phyloP scores from a whole-genome alignment of 2,113 vertebrate genomes.

The Maccullochella peelii region DNA sequence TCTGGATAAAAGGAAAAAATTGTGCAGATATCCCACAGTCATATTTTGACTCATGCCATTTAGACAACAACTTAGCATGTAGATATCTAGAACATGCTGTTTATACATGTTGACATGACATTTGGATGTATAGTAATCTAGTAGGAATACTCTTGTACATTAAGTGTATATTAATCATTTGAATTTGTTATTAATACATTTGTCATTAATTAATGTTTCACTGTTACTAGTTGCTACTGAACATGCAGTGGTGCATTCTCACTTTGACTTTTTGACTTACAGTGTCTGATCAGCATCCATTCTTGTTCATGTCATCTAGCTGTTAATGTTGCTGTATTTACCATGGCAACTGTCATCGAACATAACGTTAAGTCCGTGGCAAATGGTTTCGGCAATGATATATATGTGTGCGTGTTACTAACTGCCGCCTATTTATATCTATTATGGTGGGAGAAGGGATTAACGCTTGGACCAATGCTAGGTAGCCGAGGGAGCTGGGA shows the following conservation, averaged over 20 bases:
- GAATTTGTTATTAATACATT: no score
- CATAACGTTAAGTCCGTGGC: neutral
- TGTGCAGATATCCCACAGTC: neutral
- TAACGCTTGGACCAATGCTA: neutral
- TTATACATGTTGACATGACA: neutral
- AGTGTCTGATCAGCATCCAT: slow-evolving; percentile 4
- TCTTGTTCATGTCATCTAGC: neutral
- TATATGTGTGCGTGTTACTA: no score
- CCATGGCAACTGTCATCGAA: neutral
- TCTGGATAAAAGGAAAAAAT: no score
- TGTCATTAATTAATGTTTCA: no score
- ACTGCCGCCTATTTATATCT: neutral
- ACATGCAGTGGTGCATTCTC: neutral
- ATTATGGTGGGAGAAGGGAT: neutral
- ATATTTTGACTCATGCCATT: neutral
- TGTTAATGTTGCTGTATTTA: neutral
- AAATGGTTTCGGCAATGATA: neutral
- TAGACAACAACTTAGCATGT: neutral
- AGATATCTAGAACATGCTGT: neutral
- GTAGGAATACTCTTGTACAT: neutral
- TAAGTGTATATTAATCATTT: no score
- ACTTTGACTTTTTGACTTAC: neutral
- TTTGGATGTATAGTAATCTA: neutral
- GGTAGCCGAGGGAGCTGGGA: no score
- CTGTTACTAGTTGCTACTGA: neutral